Conservation (phyloP, 2,113 vertebrate genomes). For the Vulpes vulpes region DNA sequence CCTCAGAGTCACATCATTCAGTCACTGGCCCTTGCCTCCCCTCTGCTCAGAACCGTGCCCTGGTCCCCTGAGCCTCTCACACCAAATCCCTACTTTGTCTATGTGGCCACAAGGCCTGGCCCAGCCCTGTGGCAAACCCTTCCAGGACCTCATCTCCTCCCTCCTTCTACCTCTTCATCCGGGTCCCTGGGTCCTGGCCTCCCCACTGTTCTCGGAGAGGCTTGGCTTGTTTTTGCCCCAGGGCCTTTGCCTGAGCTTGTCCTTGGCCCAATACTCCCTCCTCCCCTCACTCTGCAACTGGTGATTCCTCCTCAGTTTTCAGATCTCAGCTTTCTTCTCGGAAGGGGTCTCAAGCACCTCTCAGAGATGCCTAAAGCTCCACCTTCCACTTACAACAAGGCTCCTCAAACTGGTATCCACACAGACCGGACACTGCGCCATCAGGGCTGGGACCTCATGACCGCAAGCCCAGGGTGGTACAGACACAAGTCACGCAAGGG, state of each 20-base stretch:
- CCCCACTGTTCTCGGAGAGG: neutral
- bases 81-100: neutral
- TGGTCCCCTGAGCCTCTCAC: neutral
- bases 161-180: neutral
- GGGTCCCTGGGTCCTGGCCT: neutral
- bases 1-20: neutral
- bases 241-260: neutral
- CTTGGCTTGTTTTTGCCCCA: neutral
- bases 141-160: neutral
- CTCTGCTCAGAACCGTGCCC: neutral
- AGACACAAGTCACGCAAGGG: neutral
- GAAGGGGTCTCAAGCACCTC: neutral
- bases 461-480: neutral
- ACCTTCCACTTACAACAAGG: neutral
- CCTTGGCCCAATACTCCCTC: neutral
- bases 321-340: neutral
- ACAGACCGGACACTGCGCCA: neutral
- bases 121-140: neutral
- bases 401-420: neutral
- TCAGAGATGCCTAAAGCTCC: neutral
- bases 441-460: neutral
- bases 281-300: neutral
- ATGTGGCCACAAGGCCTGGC: fast-evolving
- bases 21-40: neutral
- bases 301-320: neutral